phyloP scores from a whole-genome alignment of 2,113 vertebrate species.

The Cottus gobio region DNA sequence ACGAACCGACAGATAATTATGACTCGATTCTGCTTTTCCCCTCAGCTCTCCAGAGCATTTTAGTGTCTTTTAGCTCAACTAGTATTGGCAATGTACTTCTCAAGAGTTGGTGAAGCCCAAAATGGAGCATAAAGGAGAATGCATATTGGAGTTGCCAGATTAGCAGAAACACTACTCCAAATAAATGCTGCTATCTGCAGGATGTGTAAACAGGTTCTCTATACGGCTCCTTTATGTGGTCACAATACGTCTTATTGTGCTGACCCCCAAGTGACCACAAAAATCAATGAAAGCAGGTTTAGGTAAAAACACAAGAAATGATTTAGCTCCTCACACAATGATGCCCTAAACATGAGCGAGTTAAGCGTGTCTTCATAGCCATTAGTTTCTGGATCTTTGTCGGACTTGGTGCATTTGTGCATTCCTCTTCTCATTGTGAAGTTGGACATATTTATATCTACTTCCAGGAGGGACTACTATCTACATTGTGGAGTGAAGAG shows the following conservation, averaged over 20 bases:
- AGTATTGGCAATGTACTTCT: not conserved
- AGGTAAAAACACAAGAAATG: not conserved
- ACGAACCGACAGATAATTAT: not conserved
- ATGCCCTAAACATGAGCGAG: not conserved
- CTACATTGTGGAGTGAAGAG: not conserved
- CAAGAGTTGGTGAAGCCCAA: not conserved
- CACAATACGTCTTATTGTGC: not conserved
- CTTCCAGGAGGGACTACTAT: not conserved
- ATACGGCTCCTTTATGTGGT: not conserved
- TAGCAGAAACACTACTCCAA: not conserved
- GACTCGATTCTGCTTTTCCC: not conserved
- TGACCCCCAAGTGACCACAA: too few species aligned
- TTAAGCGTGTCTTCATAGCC: not conserved
- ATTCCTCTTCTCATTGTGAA: not conserved
- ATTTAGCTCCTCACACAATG: not conserved
- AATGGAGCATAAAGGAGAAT: not conserved
- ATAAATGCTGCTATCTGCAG: not conserved
- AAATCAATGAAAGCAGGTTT: not conserved
- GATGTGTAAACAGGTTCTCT: not conserved
- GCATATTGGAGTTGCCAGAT: not conserved
- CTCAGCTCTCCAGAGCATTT: not conserved
- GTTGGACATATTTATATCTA: not conserved
- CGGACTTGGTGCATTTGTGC: not conserved
- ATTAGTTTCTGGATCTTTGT: not conserved
- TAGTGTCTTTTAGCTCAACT: not conserved